Evolutionary conservation across 2,113 vertebrate species (phyloP).

Genomic region (Oryctolagus cuniculus): DNA sequence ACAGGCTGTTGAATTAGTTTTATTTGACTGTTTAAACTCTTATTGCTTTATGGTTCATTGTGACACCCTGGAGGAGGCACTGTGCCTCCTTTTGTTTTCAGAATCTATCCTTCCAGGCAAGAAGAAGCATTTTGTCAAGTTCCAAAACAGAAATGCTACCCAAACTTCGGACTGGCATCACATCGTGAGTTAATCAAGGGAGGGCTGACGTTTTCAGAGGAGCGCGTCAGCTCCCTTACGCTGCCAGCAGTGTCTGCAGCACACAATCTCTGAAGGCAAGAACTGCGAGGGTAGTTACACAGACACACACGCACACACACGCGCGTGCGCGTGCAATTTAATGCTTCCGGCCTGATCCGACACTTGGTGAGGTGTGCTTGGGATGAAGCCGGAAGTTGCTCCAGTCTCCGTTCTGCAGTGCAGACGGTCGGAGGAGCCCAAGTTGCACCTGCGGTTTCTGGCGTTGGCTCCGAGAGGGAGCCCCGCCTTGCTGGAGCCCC

Average conservation of each 20-base stretch:
- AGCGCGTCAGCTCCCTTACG: background rate
- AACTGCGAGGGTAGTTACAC: background rate
- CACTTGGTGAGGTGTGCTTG: background rate
- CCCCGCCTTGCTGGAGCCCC: background rate
- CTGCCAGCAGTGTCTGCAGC: background rate
- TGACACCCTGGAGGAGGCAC: background rate
- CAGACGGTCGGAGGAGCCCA: too few relatives aligned
- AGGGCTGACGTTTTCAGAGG: background rate
- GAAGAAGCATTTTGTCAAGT: constrained; percentile 8
- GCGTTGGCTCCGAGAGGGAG: background rate
- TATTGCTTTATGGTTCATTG: background rate
- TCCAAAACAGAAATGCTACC: background rate
- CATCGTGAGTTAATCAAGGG: background rate
- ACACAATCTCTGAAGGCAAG: constrained; percentile 12
- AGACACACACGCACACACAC: background rate
- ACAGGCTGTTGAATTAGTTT: background rate
- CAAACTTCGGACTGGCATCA: background rate
- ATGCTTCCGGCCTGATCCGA: background rate
- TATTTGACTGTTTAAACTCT: background rate
- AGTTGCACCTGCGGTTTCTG: background rate
- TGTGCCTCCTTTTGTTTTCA: background rate
- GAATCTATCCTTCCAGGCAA: background rate
- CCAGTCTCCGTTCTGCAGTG: rapidly evolving
- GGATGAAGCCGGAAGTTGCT: background rate
- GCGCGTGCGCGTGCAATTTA: background rate